These are phyloP conservation scores for Mamestra brassicae DNA, from an alignment of 2,888 invertebrate species.

Conservation along the genomic window DNA sequence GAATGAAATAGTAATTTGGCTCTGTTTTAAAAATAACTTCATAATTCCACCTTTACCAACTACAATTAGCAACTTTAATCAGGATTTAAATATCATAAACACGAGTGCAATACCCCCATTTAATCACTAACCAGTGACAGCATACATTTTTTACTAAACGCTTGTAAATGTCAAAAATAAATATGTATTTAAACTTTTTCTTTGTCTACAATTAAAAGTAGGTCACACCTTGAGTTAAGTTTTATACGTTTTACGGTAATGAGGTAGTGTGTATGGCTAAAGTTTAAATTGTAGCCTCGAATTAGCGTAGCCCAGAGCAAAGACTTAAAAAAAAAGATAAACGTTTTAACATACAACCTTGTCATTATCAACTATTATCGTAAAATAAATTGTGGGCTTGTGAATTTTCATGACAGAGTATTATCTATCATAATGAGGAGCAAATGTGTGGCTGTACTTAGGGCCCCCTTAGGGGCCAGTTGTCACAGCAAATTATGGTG, in stretches of 20 bases:
- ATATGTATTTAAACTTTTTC: constrained; percentile 30
- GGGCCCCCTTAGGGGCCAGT: constrained; percentile 10
- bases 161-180: constrained; percentile 53
- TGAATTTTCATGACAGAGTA: constrained; percentile 40
- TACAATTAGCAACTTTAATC: too few relatives aligned
- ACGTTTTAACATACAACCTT: constrained; percentile 36
- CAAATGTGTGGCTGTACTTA: constrained; percentile 39
- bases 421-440: constrained; percentile 46
- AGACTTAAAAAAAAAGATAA: constrained; percentile 35
- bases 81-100: neutral
- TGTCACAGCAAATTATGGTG: neutral
- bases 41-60: too few relatives aligned
- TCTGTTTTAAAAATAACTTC: too few relatives aligned
- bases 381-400: constrained; percentile 53
- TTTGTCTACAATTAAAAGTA: constrained; percentile 50
- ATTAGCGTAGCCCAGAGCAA: constrained; percentile 38
- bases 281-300: constrained; percentile 48
- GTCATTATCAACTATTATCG: constrained; percentile 60
- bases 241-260: constrained; percentile 46
- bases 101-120: neutral
- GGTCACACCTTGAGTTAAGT: constrained; percentile 46
- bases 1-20: too few relatives aligned
- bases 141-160: constrained; percentile 4
- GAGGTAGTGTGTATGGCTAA: constrained; percentile 39
- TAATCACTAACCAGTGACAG: constrained; percentile 1